A percentile compares a stretch with the other conserved stretches of the same genome.
Conservation (phyloP, 2,113 vertebrate species). For the Aegithalos caudatus region DNA sequence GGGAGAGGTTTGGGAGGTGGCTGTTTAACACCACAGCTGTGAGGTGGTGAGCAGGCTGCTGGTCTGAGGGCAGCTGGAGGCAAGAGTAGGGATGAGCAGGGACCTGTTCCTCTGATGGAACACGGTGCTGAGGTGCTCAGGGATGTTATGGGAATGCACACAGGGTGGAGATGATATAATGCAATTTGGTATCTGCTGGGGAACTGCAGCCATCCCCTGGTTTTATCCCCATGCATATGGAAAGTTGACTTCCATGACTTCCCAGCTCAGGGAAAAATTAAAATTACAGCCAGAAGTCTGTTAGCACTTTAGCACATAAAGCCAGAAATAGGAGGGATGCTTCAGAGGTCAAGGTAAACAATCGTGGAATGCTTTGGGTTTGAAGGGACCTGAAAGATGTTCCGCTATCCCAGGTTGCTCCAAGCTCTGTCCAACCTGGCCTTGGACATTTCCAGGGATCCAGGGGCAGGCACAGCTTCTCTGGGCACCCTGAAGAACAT, state of each 20-base stretch:
- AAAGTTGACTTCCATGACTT: neutral
- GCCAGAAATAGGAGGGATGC: neutral
- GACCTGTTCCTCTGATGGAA: neutral
- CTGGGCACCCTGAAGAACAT: neutral
- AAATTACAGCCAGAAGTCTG: neutral
- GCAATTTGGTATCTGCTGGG: neutral
- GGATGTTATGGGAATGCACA: neutral
- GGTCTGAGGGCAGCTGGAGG: neutral
- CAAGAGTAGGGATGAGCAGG: neutral
- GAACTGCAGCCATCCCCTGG: neutral
- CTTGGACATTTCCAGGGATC: neutral
- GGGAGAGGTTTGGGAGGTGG: neutral
- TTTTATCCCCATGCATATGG: neutral
- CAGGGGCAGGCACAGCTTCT: neutral
- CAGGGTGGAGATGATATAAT: fast-evolving
- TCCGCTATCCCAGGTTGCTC: neutral
- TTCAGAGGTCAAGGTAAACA: neutral
- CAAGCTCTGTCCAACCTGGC: fast-evolving
- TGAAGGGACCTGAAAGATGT: fast-evolving
- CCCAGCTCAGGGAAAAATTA: neutral
- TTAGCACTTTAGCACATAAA: neutral
- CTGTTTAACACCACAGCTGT: fast-evolving
- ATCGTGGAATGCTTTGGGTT: neutral
- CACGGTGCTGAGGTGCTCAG: too few relatives aligned
- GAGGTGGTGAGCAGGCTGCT: neutral